Evolutionary conservation across 2,888 invertebrate species (phyloP), one percentile per base, ranked within the genome.

Genomic region (Rhimphoctona megacephalus): DNA sequence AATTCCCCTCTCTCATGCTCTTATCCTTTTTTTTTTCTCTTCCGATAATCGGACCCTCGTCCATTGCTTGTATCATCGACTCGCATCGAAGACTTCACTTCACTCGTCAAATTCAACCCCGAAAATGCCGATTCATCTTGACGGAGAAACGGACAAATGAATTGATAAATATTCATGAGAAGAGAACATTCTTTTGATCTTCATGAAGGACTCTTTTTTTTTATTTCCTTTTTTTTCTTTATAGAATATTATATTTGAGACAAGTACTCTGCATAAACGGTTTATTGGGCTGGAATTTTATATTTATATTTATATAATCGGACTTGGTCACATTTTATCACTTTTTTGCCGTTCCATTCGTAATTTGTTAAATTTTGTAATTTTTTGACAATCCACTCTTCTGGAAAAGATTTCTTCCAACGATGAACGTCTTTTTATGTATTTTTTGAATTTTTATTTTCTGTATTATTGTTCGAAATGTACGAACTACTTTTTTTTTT

Each of bases 111-210:
- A 30, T 69, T 69, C 57, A 57, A 22, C 54, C 70, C n/a, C 70
- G n/a, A 80, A 80, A 70, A 80, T 30, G 39, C 57, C 52, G 39
- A 52, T 39, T 78, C 67, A 78, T 78, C 33, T 33, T 33, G 70
- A 54, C 25, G 46, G 66, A 66, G 66, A 49, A 49, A 43, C 46
- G 30, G 49, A 49, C 61, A 72, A 49, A 72, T 46, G 66, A 52
- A n/a, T 57, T 19, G n/a, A 79, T 69, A 46, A 70, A 80, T 72
- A 72, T 72, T 72, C 72, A 49, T 64, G 49, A 70, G 79, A 46
- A 46, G 43, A 25, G 49, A 72, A 11, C 14, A 80, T 72, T 72
- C 57, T 9, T 46, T 52, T n/a, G 46, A 46, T 61, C 39, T 54
- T 14, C 61, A 9, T 17, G 30, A 61, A 61, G 30, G 6, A 61